phyloP scores from a whole-genome alignment of 1,140 invertebrate genomes.

The Phortica variegata region DNA sequence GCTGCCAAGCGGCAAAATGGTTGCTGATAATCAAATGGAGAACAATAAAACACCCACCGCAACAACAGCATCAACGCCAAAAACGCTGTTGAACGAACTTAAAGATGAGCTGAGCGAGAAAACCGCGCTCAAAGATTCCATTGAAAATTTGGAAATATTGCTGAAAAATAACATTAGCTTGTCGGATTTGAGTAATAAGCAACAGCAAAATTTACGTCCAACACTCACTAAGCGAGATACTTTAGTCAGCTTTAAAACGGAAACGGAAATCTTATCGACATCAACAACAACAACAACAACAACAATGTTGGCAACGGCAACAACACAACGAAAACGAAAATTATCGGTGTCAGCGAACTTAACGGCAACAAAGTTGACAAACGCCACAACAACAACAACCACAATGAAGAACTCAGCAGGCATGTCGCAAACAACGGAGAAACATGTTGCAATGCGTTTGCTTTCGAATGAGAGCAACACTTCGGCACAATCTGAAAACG shows the following conservation, averaged over 20 bases:
- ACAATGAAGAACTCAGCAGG: slow-evolving; percentile 29
- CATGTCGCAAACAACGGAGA: slow-evolving; percentile 8
- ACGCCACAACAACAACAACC: slow-evolving; percentile 37
- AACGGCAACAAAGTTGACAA: slow-evolving; percentile 16
- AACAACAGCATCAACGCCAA: slow-evolving; percentile 14
- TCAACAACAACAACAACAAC: neutral
- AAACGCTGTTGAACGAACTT: slow-evolving; percentile 35
- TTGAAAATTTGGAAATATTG: slow-evolving; percentile 54
- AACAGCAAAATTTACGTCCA: slow-evolving; percentile 45
- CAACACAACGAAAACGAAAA: slow-evolving; percentile 20
- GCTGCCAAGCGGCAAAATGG: slow-evolving; percentile 27
- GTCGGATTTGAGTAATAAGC: slow-evolving; percentile 52
- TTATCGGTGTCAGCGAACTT: slow-evolving; percentile 12
- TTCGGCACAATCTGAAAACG: slow-evolving; percentile 34
- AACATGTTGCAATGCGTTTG: slow-evolving; percentile 21
- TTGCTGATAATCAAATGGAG: slow-evolving; percentile 2
- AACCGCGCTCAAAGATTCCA: slow-evolving; percentile 44
- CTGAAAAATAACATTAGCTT: slow-evolving; percentile 55
- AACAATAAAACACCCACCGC: slow-evolving; percentile 8
- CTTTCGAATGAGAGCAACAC: slow-evolving; percentile 40
- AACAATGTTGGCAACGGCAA: slow-evolving; percentile 10
- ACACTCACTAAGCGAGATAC: too few species aligned
- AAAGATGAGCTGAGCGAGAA: slow-evolving; percentile 46
- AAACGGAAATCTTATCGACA: too few species aligned
- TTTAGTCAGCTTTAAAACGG: slow-evolving; percentile 9